Percentiles rank a stretch among this genome's conserved stretches.
Evolutionary conservation across 2,888 invertebrate genomes (phyloP).

Genomic region (Lepidochrysops patricia): DNA sequence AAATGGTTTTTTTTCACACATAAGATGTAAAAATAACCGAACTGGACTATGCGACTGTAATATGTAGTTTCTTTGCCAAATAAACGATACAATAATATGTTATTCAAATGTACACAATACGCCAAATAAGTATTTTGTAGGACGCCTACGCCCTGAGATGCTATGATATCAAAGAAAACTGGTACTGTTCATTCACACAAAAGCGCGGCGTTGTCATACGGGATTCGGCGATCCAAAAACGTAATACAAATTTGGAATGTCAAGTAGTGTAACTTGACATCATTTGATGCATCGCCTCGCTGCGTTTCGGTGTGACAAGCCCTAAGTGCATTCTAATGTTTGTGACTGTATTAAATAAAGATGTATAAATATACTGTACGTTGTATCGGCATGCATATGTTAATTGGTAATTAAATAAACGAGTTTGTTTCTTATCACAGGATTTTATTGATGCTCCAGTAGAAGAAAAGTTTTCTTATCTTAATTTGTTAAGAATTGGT

Average conservation of each 20-base stretch:
- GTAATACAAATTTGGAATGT: no score
- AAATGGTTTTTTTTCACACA: no score
- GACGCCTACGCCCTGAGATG: no score
- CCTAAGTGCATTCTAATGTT: not conserved
- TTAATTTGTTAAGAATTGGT: not conserved
- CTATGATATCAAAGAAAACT: no score
- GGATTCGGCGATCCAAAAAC: no score
- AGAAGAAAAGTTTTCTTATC: not conserved
- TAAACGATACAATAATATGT: not conserved
- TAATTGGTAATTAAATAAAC: slow-evolving; percentile 28
- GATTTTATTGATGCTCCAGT: not conserved
- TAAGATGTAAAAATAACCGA: no score
- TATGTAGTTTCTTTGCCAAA: not conserved
- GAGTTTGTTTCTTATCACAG: slow-evolving; percentile 25
- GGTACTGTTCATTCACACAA: no score
- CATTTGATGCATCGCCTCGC: no score
- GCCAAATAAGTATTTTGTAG: not conserved
- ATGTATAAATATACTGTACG: slow-evolving; percentile 18
- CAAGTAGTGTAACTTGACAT: no score
- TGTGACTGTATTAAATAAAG: slow-evolving; percentile 14
- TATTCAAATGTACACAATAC: not conserved
- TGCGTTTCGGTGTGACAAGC: no score
- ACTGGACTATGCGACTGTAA: no score
- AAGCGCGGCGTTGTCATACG: no score
- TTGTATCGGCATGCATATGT: slow-evolving; percentile 29